Evolutionary conservation across 2,113 vertebrate species (phyloP).

Genomic region (Cygnus atratus): DNA sequence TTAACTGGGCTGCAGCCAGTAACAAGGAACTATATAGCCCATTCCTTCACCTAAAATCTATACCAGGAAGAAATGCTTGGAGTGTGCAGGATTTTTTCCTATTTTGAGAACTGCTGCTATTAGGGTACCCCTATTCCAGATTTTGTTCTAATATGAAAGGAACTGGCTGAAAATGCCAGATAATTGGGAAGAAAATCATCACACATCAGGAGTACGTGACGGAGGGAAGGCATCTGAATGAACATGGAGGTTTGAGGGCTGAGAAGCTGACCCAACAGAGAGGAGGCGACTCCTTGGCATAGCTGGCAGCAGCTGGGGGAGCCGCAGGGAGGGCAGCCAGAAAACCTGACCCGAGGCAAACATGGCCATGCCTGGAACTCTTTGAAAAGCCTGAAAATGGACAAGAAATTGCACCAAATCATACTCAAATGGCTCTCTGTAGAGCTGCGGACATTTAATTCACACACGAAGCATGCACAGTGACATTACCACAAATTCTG

Average conservation of each 20-base stretch:
- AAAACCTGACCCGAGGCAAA: background rate
- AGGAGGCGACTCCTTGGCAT: background rate
- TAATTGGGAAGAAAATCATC: background rate
- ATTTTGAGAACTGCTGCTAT: background rate
- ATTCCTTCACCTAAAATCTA: background rate
- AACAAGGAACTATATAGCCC: background rate
- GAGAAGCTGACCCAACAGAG: background rate
- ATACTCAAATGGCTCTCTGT: background rate
- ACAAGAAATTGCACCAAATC: background rate
- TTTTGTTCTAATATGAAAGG: background rate
- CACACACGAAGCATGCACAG: background rate
- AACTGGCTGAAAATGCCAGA: background rate
- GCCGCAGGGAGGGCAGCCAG: background rate
- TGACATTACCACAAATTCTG: background rate
- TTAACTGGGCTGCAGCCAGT: background rate
- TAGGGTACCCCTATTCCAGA: background rate
- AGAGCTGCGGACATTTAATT: background rate
- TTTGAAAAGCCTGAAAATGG: background rate
- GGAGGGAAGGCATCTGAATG: background rate
- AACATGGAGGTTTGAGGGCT: background rate
- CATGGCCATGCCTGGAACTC: background rate
- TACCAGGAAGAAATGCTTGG: background rate
- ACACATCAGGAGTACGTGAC: background rate
- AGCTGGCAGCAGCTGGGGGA: background rate
- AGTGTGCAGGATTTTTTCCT: background rate